Base-by-base conservation (phyloP, 2,888 invertebrate species). In the Poecilobothrus nobilitatus region DNA sequence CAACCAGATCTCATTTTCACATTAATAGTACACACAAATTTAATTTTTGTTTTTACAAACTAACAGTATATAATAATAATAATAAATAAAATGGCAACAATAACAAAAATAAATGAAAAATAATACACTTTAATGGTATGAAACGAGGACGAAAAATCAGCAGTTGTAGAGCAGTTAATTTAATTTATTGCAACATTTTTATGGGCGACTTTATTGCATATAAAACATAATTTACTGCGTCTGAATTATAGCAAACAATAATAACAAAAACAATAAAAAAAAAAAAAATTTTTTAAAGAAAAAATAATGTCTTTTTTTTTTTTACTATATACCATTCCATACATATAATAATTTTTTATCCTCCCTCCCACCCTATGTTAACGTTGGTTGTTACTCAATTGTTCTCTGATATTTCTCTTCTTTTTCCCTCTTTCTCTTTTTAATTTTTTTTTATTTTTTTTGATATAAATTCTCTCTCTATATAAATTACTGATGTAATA, bases 161-260 rank as follows among this genome's bases (percentile, higher is more conserved):
- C 79, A 80, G 80, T 79, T 79, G 79, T 76, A 78, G 27, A 27
- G 80, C 79, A 81, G 81, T 81, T 81, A 80, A 81, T 81, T 81
- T 81, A 81, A 81, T 81, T 81, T 81, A 81, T 81, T 80, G 79
- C 80, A 77, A 78, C 79, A 79, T 80, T 81, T 81, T 81, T 81
- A 81, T 81, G 81, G 80, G 77, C 79, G 80, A 81, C 80, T 81
- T 81, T 81, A 81, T 81, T 81, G 81, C 81, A 81, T 80, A 81
- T 81, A 81, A 81, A 81, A 81, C 78, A 81, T 81, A 81, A 81
- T 81, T 81, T 81, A 81, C 78, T 78, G 79, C 80, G 77, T 77
- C 77, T 65, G 65, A 65, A 53, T 53, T 53, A 53, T 18, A 53
- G 10, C 12, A 37, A 53, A 1, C 12, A 37, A 27, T 5, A 27